Evolutionary conservation across 2,888 invertebrate species (phyloP), one percentile per base, ranked within the genome.

Genomic region (Brassicogethes aeneus): DNA sequence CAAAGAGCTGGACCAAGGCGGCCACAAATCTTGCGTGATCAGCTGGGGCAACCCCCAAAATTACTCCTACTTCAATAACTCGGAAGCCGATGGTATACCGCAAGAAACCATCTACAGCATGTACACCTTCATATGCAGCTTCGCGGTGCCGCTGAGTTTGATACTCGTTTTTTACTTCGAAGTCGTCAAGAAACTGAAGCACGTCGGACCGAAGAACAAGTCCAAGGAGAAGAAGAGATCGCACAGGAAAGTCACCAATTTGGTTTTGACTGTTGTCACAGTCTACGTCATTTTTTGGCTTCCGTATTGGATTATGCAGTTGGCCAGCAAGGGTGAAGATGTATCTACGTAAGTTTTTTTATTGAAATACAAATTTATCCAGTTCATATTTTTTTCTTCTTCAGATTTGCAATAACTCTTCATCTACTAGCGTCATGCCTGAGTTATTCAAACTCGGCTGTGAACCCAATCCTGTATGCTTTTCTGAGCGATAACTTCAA

Each of bases 401-500:
- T 37, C 36, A 62, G 64, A 13, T 76, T 89, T 56, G 82, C 82
- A 39, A 76, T 91, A 39, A 84, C 85, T 13, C 79, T 87, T 5
- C 90, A 90, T 62, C 72, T 93, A 15, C 75, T 92, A 17, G 86
- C 87, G n/a, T 87, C 88, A 14, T 88, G 88, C 63, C 76, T 93
- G 55, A 82, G 84, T 47, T 82, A 82, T 70, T 88, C 89, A 44
- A 93, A 93, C 68, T 91, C 91, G 10, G 91, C 92, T 8, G 85
- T 93, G 80, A 93, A 93, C 69, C 92, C 92, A 2, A 87, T 90
- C 46, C 73, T 91, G 35, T 93, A 93, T 69, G 92, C 93, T 5
- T 93, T 93, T 63, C 74, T 93, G 10, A 90, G 89, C 55, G 93
- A 93, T 62, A 93, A 93, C 63, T 93, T 93, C 70, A 93, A 92